These are phyloP conservation scores for Zaprionus africanus DNA, from an alignment of 1,140 invertebrate species.

Conservation along the genomic window DNA sequence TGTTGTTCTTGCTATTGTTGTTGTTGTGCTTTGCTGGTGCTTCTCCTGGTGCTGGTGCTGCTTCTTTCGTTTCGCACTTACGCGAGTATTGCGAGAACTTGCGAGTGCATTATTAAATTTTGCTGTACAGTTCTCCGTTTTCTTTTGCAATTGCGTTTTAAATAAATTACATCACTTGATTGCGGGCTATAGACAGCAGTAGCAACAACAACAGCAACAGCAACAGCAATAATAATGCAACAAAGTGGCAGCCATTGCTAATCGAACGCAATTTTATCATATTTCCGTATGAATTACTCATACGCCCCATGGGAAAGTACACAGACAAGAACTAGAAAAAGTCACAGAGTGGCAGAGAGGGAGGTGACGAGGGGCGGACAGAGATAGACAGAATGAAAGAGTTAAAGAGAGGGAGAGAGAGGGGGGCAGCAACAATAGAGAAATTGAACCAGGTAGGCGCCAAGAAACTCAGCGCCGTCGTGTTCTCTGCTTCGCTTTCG, in stretches of 20 bases:
- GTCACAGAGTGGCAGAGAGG: background rate
- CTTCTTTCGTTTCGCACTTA: constrained; percentile 27
- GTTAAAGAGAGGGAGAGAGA: background rate
- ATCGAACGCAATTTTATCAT: constrained; percentile 55
- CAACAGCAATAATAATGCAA: constrained; percentile 29
- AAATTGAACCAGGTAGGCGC: constrained; percentile 2
- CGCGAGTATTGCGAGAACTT: background rate
- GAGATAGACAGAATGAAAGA: background rate
- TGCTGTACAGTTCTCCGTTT: constrained; percentile 32
- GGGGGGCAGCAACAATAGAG: background rate
- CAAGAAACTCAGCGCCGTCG: background rate
- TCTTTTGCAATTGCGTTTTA: constrained; percentile 76
- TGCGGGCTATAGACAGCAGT: background rate
- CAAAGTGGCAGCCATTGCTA: constrained; percentile 56
- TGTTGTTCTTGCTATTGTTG: constrained; percentile 25
- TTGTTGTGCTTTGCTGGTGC: constrained; percentile 11
- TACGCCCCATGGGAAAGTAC: constrained; percentile 12
- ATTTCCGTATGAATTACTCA: constrained; percentile 67
- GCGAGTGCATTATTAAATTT: constrained; percentile 8
- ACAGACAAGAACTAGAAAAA: background rate
- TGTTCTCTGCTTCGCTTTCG: too few species aligned
- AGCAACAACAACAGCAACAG: constrained; percentile 8
- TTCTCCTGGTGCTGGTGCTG: constrained; percentile 10
- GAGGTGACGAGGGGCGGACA: background rate
- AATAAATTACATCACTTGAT: constrained; percentile 69